A percentile compares a stretch with the other conserved stretches of the same genome.
These are phyloP conservation scores for Strigamia crassipes DNA, from an alignment of 2,888 invertebrate genomes.

Conservation along the genomic window DNA sequence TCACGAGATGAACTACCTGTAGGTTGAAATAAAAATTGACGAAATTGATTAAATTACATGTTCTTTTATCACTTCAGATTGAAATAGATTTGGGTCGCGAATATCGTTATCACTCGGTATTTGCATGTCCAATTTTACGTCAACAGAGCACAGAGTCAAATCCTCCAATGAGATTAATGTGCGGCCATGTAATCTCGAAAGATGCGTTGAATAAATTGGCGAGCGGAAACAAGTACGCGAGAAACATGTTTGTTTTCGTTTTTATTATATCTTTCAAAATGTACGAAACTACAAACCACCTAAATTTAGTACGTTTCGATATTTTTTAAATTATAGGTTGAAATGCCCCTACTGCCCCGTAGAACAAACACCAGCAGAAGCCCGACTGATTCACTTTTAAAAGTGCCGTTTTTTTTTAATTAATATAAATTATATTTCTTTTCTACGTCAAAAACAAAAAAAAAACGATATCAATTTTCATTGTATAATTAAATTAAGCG, in stretches of 20 bases:
- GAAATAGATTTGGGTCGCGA: slow-evolving; percentile 92
- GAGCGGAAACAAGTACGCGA: slow-evolving; percentile 82
- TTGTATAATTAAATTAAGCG: slow-evolving; percentile 17
- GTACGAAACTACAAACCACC: slow-evolving; percentile 24
- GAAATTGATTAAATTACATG: background rate
- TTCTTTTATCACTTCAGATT: slow-evolving; percentile 67
- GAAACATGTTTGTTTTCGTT: slow-evolving; percentile 33
- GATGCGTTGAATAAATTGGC: slow-evolving; percentile 96
- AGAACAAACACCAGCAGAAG: slow-evolving; percentile 92
- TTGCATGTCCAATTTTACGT: slow-evolving; percentile 96
- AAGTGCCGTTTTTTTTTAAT: background rate
- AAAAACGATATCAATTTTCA: background rate
- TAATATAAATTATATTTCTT: background rate
- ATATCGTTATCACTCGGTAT: slow-evolving; percentile 94
- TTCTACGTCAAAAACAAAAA: background rate
- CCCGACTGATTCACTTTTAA: slow-evolving; percentile 90
- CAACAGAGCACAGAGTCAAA: slow-evolving; percentile 95
- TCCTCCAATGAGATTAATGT: slow-evolving; percentile 95
- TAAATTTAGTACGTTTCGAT: slow-evolving; percentile 30
- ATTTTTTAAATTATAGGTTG: slow-evolving; percentile 68
- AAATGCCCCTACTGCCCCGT: slow-evolving; percentile 99
- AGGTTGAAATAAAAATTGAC: slow-evolving; percentile 56
- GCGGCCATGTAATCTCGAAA: slow-evolving; percentile 97
- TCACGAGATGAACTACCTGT: slow-evolving; percentile 92
- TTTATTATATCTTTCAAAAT: slow-evolving; percentile 10